Conservation (phyloP, 2,113 vertebrate species). For the Proteles cristata region DNA sequence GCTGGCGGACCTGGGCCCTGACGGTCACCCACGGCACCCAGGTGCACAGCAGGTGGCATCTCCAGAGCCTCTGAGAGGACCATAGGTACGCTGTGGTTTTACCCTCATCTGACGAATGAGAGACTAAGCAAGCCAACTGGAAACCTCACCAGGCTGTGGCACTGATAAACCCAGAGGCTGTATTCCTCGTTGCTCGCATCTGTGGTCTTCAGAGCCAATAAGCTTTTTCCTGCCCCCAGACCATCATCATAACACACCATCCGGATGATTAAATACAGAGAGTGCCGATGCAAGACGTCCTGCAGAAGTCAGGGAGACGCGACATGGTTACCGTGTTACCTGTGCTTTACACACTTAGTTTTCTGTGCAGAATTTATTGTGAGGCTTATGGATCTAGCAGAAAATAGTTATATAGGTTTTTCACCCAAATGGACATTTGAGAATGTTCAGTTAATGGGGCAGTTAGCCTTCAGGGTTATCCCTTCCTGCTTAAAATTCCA, state of each 20-base stretch:
- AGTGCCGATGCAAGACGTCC: constrained; percentile 96
- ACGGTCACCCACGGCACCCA: neutral
- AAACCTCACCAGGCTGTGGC: constrained; percentile 93
- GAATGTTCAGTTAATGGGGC: neutral
- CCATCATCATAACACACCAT: constrained; percentile 99
- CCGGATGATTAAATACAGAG: constrained; percentile 95
- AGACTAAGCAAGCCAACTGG: neutral
- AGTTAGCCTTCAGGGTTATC: neutral
- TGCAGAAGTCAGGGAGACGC: constrained; percentile 71
- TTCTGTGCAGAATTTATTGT: rapidly evolving
- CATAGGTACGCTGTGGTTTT: too few relatives aligned
- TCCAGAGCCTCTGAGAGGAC: neutral
- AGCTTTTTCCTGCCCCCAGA: constrained; percentile 94
- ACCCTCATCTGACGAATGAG: neutral
- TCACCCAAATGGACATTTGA: neutral
- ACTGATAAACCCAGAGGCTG: constrained; percentile 99
- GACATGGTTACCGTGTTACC: rapidly evolving
- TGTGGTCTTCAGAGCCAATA: constrained; percentile 96
- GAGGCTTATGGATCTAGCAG: neutral
- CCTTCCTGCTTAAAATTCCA: neutral
- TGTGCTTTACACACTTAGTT: too few relatives aligned
- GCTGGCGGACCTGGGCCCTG: neutral
- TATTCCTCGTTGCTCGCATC: constrained; percentile 91
- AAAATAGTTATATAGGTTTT: neutral
- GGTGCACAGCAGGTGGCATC: rapidly evolving